Base-by-base conservation (phyloP, 2,797 vertebrate genomes). In the Sebastiscus tertius region DNA sequence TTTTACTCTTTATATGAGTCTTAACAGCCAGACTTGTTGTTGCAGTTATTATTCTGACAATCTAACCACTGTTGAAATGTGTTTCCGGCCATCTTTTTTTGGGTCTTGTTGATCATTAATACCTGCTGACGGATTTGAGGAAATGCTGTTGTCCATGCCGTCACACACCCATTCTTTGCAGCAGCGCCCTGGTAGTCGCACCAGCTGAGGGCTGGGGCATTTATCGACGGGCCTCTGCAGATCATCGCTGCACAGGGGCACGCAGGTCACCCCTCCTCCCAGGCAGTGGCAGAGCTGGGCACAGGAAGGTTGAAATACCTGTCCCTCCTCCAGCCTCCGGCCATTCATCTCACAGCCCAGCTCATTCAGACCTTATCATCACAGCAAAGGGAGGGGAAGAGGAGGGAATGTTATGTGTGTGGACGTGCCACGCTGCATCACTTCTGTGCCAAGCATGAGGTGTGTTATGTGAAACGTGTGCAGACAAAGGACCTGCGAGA, bases 141-240 rank as follows among this genome's bases (percentile, higher is more conserved):
- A 85, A 27, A 91, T 63, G 20, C 26, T 81, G 84, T 46, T 74
- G 71, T 78, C 60, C 59, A 42, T 55, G 55, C 75, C 55, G 18
- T 94, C 91, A 0, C 97, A 97, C 85, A 96, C 81, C 97, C 97
- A 97, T 89, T 96, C 95, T 0, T 94, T 96, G 67, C 97, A 97
- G 93, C 97, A 97, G 75, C 92, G 95, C 1, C 97, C 96, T 0
- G 95, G 95, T 1, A 95, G 63, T 26, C 94, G 89, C 3, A 97
- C 81, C 0, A 94, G 94, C 67, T 86, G 91, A 0, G 97, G 96
- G 62, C 81, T 49, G 24, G 94, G 95, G 29, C 97, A 97, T 74
- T 94, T 94, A 0, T 93, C 87, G 27, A 89, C 90, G 55, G 96
- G 96, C 76, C 95, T 91, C 52, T 93, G 94, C 5, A 97, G 64